Evolutionary conservation across 2,888 invertebrate genomes (phyloP), one percentile per base, ranked within the genome.

Genomic region (Ectobius pallidus): DNA sequence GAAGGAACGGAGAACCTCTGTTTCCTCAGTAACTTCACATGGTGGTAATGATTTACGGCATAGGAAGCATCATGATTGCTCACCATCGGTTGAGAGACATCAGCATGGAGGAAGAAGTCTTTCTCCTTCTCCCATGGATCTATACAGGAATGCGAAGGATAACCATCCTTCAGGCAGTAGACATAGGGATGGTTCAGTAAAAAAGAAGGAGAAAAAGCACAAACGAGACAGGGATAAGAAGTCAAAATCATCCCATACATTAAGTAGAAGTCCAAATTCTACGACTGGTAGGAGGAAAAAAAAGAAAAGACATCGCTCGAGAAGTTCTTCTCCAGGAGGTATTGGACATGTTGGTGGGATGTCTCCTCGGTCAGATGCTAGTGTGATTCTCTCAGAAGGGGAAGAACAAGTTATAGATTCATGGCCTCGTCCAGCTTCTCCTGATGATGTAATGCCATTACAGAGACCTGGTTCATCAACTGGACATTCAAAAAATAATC

Each of bases 191-290:
- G 77, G 73, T 39, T 69, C 55, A 58, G 76, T 68, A 70, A 79
- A 76, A 72, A 77, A 81, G 69, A 84, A 83, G 77, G 83, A 83
- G 75, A 83, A 83, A 76, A 84, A 82, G 73, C 83, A 83, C 77
- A 86, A 90, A 77, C 74, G 76, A 73, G 82, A 90, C 91, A 78
- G 91, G 92, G 80, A 90, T 91, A 92, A 91, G 82, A 92, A 92
- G 85, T 86, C 72, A 82, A 85, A 74, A 69, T 83, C 3, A 79
- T 80, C 16, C 79, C 81, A 4, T 91, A 91, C 76, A 86, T 89
- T 52, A 16, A 74, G 72, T 62, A 74, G 70, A 61, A 73, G 73
- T 46, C 73, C 73, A n/a, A 71, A 52, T 71, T 65, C 71, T 34
- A 52, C 20, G 52, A 71, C 65, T 55, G 91, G 91, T 78, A 92